These are phyloP conservation scores for Cheilosia vulpina DNA, from an alignment of 2,888 invertebrate species.

Conservation along the genomic window DNA sequence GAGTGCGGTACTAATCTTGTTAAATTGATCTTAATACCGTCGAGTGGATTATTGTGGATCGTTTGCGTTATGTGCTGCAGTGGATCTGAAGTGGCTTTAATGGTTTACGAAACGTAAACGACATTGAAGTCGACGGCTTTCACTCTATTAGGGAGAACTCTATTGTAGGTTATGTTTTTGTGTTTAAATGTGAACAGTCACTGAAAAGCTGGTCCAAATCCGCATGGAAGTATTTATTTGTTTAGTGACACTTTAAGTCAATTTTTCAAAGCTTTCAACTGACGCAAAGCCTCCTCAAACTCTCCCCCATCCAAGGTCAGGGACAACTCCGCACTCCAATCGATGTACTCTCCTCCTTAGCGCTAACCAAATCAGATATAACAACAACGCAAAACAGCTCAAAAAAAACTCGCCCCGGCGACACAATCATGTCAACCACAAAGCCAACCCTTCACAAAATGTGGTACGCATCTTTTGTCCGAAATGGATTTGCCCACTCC, in stretches of 20 bases:
- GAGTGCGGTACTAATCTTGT: constrained; percentile 40
- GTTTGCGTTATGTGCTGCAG: constrained; percentile 19
- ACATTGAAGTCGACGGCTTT: constrained; percentile 4
- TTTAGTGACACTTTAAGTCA: too few species aligned
- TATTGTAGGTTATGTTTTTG: too few species aligned
- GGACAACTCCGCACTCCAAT: background rate
- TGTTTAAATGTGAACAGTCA: too few species aligned
- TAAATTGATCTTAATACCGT: constrained; percentile 66
- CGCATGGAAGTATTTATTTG: too few species aligned
- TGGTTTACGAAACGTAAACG: constrained; percentile 1
- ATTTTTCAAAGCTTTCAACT: too few species aligned
- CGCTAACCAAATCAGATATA: background rate
- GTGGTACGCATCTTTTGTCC: constrained; percentile 45
- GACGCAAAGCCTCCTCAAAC: too few species aligned
- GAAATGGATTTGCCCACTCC: constrained; percentile 2
- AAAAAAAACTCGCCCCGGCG: background rate
- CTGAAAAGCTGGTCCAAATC: too few species aligned
- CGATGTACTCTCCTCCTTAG: background rate
- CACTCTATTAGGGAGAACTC: background rate
- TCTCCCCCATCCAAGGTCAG: too few species aligned
- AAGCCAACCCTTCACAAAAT: constrained; percentile 37
- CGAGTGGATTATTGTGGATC: constrained; percentile 13
- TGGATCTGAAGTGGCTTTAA: constrained; percentile 6
- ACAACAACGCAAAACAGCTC: constrained; percentile 5
- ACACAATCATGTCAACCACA: constrained; percentile 34